phyloP scores from a whole-genome alignment of 2,888 invertebrate genomes.

The Andrena flavipes region DNA sequence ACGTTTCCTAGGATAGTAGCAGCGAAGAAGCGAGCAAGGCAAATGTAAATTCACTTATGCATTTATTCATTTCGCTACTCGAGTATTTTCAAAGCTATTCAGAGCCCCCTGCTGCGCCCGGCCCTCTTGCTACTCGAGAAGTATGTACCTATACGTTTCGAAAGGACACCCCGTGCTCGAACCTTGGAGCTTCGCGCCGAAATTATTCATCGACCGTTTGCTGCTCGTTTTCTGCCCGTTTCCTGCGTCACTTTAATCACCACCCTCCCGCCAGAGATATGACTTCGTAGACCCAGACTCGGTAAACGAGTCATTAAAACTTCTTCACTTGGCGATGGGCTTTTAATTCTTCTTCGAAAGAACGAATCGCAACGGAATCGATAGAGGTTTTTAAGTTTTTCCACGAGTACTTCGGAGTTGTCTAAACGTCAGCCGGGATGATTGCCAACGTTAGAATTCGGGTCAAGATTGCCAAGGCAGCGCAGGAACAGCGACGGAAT shows the following conservation, averaged over 20 bases:
- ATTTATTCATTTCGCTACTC: constrained; percentile 73
- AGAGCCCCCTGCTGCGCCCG: constrained; percentile 27
- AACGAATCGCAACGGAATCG: neutral
- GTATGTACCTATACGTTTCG: constrained; percentile 33
- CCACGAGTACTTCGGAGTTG: neutral
- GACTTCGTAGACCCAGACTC: neutral
- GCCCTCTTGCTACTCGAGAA: constrained; percentile 19
- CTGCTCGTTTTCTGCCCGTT: constrained; percentile 32
- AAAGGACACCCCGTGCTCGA: constrained; percentile 30
- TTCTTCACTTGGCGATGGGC: neutral
- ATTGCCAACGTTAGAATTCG: constrained; percentile 16
- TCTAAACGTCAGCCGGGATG: neutral
- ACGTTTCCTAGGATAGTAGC: neutral
- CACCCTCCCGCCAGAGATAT: neutral
- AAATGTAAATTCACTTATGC: constrained; percentile 75
- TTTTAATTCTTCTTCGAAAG: neutral
- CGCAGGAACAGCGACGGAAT: neutral
- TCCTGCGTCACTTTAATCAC: constrained; percentile 20
- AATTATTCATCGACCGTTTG: constrained; percentile 56
- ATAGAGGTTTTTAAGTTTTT: neutral
- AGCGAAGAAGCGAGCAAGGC: constrained; percentile 39
- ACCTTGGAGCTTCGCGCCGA: constrained; percentile 10
- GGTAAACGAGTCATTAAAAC: neutral
- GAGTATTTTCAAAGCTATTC: constrained; percentile 68
- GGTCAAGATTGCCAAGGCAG: neutral